Percentiles rank a stretch among this genome's conserved stretches.
phyloP scores from a whole-genome alignment of 1,140 invertebrate species.

The Nasonia giraulti region DNA sequence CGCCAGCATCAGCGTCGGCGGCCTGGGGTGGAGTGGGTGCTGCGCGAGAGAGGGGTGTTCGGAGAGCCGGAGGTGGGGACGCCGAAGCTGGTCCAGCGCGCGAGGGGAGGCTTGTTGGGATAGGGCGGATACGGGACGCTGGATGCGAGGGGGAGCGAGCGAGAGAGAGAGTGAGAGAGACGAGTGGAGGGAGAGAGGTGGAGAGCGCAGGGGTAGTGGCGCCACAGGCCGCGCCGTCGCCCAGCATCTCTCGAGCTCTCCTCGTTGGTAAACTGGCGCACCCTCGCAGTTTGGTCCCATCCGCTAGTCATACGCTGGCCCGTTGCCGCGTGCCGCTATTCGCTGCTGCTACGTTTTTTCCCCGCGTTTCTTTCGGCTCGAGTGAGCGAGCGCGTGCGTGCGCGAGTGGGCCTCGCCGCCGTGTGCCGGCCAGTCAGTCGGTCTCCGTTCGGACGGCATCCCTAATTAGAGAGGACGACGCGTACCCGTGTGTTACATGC shows the following conservation, averaged over 20 bases:
- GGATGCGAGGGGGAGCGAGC: not conserved
- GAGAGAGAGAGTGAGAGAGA: constrained; percentile 3
- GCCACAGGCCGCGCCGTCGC: constrained; percentile 73
- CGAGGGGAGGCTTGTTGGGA: constrained; percentile 43
- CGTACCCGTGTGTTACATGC: not conserved
- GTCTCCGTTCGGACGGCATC: too few relatives aligned
- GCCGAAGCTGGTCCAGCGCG: not conserved
- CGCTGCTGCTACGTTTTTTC: not conserved
- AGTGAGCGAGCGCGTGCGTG: too few relatives aligned
- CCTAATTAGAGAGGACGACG: not conserved
- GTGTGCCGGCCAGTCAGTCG: too few relatives aligned
- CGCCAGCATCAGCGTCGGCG: not conserved
- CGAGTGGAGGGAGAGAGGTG: constrained; percentile 30
- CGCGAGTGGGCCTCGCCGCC: too few relatives aligned
- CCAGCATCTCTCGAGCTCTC: constrained; percentile 69
- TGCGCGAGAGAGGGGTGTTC: not conserved
- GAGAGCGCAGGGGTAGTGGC: constrained; percentile 64
- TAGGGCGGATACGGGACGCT: constrained; percentile 18
- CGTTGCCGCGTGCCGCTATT: constrained; percentile 57
- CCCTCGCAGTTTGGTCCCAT: constrained; percentile 63
- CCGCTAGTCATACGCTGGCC: constrained; percentile 72
- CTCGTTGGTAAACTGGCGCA: constrained; percentile 65
- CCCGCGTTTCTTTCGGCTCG: constrained; percentile 15
- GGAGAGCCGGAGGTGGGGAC: not conserved
- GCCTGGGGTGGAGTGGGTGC: not conserved